phyloP scores from a whole-genome alignment of 37 sponge, comb jelly and placozoan species.

The Aplysina aerophoba region DNA sequence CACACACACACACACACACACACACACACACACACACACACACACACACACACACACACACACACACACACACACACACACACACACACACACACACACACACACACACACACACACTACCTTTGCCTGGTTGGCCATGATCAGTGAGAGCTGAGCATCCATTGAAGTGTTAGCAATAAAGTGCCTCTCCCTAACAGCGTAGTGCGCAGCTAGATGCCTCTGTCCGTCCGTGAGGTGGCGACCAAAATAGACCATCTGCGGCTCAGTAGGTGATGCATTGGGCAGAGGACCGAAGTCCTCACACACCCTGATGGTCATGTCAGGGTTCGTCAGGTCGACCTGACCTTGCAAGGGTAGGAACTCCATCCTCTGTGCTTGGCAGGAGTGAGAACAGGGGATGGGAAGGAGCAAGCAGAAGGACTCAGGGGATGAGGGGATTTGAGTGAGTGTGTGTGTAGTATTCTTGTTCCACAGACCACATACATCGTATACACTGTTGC shows the following conservation, averaged over 20 bases:
- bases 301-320: conserved; percentile 59
- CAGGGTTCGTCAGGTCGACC: conserved; percentile 66
- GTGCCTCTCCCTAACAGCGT: conserved; percentile 76
- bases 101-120: conserved; percentile 48
- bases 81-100: conserved; percentile 8
- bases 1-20: conserved; percentile 70
- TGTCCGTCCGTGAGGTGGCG: conserved; percentile 73
- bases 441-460: too few relatives aligned
- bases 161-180: conserved; percentile 97
- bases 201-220: conserved; percentile 67
- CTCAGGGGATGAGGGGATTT: too few relatives aligned
- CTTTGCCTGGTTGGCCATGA: conserved; percentile 95
- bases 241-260: conserved; percentile 75
- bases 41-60: not conserved
- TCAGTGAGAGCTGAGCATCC: conserved; percentile 90
- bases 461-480: too few relatives aligned
- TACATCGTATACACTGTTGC: too few relatives aligned
- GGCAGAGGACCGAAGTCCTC: conserved; percentile 79
- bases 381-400: not conserved
- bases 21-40: too few relatives aligned
- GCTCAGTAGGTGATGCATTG: conserved; percentile 57
- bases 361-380: conserved; percentile 59
- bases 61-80: not conserved
- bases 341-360: conserved; percentile 77
- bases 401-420: not conserved